A percentile compares a stretch with the other conserved stretches of the same genome.
phyloP scores from a whole-genome alignment of 2,797 vertebrate genomes.

The Chelon labrosus region DNA sequence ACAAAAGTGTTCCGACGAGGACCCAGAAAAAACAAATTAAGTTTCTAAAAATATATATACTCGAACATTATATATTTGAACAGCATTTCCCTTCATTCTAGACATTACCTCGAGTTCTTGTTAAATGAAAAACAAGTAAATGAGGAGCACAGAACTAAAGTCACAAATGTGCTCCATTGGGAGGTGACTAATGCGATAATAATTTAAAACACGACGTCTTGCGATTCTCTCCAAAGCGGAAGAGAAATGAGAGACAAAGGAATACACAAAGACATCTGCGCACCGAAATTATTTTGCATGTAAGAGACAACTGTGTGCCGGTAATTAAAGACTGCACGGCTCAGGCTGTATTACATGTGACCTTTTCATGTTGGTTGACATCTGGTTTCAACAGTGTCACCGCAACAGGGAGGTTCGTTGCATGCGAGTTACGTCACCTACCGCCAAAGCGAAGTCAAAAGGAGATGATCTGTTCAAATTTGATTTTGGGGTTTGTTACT shows the following conservation, averaged over 20 bases:
- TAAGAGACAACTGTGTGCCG: slow-evolving; percentile 4
- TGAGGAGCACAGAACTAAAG: background rate
- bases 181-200: background rate
- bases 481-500: background rate
- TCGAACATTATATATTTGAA: background rate
- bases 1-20: slow-evolving; percentile 31
- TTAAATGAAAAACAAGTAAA: background rate
- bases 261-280: slow-evolving; percentile 10
- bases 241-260: slow-evolving; percentile 4
- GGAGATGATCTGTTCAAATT: background rate
- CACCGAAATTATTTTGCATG: slow-evolving; percentile 4
- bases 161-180: background rate
- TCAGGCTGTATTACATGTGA: background rate
- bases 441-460: background rate
- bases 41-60: slow-evolving; percentile 6
- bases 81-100: background rate
- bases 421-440: background rate
- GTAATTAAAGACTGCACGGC: no score
- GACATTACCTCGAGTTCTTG: background rate
- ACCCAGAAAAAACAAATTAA: slow-evolving; percentile 3
- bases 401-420: background rate
- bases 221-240: background rate
- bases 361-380: background rate
- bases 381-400: background rate
- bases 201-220: slow-evolving; percentile 7